Evolutionary conservation across 2,797 vertebrate genomes (phyloP).

Genomic region (Natrix natrix): DNA sequence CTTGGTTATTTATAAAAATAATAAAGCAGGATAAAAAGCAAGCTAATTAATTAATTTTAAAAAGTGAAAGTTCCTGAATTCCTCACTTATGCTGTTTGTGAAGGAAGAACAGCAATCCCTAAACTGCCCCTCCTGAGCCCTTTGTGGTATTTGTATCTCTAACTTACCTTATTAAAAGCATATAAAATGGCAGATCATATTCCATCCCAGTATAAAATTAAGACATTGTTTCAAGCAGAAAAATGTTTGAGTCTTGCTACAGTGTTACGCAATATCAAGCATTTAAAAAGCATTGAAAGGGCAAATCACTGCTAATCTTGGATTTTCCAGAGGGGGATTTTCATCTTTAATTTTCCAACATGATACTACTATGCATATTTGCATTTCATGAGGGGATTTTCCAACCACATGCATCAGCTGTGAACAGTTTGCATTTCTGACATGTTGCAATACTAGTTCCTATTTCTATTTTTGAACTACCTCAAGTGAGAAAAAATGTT

Average conservation of each 20-base stretch:
- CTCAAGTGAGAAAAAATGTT: neutral
- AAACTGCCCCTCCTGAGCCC: neutral
- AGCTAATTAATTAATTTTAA: neutral
- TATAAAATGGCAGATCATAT: neutral
- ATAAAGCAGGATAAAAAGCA: neutral
- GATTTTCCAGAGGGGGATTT: neutral
- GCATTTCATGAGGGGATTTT: neutral
- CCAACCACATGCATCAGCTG: neutral
- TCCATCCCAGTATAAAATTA: neutral
- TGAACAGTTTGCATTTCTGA: neutral
- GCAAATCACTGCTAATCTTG: neutral
- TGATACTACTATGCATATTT: neutral
- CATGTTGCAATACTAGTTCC: neutral
- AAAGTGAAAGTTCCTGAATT: neutral
- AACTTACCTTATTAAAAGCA: neutral
- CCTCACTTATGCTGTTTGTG: neutral
- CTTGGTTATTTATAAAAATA: neutral
- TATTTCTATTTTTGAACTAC: slow-evolving; percentile 9
- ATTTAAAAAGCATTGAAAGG: neutral
- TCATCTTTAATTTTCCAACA: neutral
- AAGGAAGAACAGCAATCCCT: neutral
- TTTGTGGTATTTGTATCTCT: neutral
- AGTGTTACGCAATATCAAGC: neutral
- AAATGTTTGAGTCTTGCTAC: neutral
- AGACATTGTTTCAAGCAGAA: neutral